phyloP scores from a whole-genome alignment of 2,797 vertebrate species.

The Aotus griseimembra region DNA sequence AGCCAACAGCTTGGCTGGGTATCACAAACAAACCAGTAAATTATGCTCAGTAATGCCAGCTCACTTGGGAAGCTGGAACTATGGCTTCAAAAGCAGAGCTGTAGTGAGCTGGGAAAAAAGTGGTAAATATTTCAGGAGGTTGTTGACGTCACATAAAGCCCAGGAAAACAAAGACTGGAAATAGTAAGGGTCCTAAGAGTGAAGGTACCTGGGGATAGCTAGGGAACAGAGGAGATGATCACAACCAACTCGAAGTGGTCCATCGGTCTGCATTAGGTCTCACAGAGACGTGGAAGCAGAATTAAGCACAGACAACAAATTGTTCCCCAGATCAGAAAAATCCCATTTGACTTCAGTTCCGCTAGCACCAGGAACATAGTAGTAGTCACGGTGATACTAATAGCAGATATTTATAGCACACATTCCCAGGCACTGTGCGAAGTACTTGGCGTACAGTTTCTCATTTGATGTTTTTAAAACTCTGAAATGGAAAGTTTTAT shows the following conservation, averaged over 20 bases:
- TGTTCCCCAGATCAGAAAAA: constrained; percentile 33
- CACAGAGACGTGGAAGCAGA: not conserved
- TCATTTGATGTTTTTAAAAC: not conserved
- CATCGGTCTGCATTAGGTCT: not conserved
- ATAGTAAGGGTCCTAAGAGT: not conserved
- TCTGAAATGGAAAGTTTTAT: not conserved
- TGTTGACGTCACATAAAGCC: not conserved
- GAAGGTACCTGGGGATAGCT: not conserved
- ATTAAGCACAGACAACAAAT: not conserved
- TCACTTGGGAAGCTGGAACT: constrained; percentile 35
- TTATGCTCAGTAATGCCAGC: constrained; percentile 18
- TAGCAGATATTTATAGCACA: too few relatives aligned
- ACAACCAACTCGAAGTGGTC: not conserved
- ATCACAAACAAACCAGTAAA: constrained; percentile 68
- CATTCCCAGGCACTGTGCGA: not conserved
- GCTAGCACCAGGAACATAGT: not conserved
- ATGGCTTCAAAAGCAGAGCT: constrained; percentile 25
- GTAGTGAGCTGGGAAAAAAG: not conserved
- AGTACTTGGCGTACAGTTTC: not conserved
- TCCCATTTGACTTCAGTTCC: not conserved
- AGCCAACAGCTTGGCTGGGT: constrained; percentile 55
- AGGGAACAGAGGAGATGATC: not conserved
- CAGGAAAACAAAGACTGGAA: constrained; percentile 19
- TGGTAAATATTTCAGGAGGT: not conserved
- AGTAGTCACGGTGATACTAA: not conserved